A percentile compares a stretch with the other conserved stretches of the same genome.
These are phyloP conservation scores for Rhodeus uyekii DNA, from an alignment of 2,797 vertebrate genomes.

Conservation along the genomic window DNA sequence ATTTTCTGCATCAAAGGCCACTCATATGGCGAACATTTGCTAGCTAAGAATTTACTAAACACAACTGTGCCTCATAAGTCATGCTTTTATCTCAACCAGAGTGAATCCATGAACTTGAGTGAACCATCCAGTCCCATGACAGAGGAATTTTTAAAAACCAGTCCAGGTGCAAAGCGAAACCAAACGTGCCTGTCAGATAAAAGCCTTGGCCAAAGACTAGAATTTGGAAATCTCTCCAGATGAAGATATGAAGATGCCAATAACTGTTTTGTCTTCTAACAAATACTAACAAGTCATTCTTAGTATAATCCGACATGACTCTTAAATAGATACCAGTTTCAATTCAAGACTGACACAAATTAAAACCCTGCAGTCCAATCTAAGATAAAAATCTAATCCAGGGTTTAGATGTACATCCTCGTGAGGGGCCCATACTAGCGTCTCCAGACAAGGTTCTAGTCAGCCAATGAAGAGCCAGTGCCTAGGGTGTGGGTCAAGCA, in stretches of 20 bases:
- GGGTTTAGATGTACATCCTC: constrained; percentile 12
- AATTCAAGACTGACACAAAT: constrained; percentile 2
- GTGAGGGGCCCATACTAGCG: constrained; percentile 33
- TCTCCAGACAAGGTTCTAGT: constrained; percentile 35
- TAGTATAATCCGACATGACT: not conserved
- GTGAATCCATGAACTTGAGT: not conserved
- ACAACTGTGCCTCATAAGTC: constrained; percentile 7
- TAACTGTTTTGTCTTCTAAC: not conserved
- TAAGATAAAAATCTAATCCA: constrained; percentile 31
- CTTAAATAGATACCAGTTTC: not conserved
- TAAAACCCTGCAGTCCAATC: not conserved
- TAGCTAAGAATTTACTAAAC: not conserved
- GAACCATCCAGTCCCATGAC: not conserved
- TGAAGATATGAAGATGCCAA: not conserved
- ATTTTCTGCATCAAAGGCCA: not conserved
- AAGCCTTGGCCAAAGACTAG: constrained; percentile 6
- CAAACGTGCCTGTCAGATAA: not conserved
- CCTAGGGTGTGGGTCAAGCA: constrained; percentile 57
- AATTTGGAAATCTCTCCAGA: constrained; percentile 15
- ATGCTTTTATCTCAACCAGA: not conserved
- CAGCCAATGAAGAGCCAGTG: constrained; percentile 50
- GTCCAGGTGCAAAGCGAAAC: constrained; percentile 24
- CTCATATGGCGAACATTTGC: constrained; percentile 10
- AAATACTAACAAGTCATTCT: not conserved
- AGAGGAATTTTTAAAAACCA: constrained; percentile 21